A percentile compares a stretch with the other conserved stretches of the same genome.
phyloP scores from a whole-genome alignment of 1,140 invertebrate species.

The Procambarus virginalis region DNA sequence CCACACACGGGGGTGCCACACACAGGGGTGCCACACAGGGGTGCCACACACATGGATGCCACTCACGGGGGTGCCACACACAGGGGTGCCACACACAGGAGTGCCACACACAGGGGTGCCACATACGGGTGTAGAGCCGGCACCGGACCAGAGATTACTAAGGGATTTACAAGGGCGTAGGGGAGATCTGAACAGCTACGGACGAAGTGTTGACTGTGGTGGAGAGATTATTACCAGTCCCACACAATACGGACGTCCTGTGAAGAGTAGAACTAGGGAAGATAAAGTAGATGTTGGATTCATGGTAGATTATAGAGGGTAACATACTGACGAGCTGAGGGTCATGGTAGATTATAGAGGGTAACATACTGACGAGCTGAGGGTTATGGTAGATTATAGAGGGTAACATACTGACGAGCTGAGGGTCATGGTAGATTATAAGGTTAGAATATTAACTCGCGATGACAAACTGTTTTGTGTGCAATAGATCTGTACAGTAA shows the following conservation, averaged over 20 bases:
- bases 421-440: no score
- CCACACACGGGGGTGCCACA: no score
- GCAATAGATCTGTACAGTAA: no score
- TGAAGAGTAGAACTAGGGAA: not conserved
- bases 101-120: not conserved
- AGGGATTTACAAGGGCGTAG: constrained; percentile 21
- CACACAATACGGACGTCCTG: not conserved
- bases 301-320: no score
- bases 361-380: no score
- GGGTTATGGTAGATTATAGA: no score
- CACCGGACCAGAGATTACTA: not conserved
- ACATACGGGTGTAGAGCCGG: not conserved
- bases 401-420: no score
- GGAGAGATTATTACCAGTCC: not conserved
- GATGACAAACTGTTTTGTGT: no score
- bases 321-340: no score
- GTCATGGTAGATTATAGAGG: no score
- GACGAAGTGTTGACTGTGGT: not conserved
- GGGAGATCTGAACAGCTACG: not conserved
- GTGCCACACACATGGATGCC: not conserved
- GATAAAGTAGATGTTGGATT: no score
- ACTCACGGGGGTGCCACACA: not conserved
- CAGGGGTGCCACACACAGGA: constrained; percentile 17
- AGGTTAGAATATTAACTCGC: no score
- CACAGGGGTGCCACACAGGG: not conserved